These are phyloP conservation scores for Brachypodius melanocephalos DNA, from an alignment of 2,113 vertebrate genomes.

Conservation along the genomic window DNA sequence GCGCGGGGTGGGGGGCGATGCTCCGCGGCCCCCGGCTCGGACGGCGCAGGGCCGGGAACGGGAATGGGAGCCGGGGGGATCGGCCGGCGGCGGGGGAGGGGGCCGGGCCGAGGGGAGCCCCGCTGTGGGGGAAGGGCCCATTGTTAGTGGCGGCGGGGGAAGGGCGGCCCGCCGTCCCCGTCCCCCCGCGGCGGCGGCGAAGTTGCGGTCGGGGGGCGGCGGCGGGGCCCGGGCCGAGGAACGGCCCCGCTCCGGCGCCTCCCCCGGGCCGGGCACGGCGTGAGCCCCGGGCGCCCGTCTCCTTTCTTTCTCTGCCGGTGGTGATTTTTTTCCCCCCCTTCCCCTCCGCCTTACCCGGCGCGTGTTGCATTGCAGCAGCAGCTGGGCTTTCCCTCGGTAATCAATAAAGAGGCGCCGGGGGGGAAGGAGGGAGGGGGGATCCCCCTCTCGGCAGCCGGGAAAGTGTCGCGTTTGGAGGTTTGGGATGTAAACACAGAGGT, in stretches of 20 bases:
- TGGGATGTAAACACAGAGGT: neutral
- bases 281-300: neutral
- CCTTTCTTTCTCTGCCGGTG: neutral
- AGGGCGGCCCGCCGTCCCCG: neutral
- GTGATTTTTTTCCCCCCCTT: neutral
- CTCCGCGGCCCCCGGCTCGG: neutral
- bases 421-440: neutral
- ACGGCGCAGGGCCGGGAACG: neutral
- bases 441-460: neutral
- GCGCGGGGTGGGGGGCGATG: neutral
- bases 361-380: slow-evolving; percentile 77
- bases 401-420: slow-evolving; percentile 50
- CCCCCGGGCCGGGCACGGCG: neutral
- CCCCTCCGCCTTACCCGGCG: neutral
- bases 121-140: neutral
- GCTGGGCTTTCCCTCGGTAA: slow-evolving; percentile 45
- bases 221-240: neutral
- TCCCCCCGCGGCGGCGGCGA: neutral
- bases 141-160: neutral
- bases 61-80: neutral
- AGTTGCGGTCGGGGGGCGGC: neutral
- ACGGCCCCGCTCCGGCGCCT: neutral
- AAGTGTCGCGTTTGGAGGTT: neutral
- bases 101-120: neutral
- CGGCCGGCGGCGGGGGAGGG: neutral